Conservation (phyloP, 2,113 vertebrate genomes). For the Rhodinocichla rosea region DNA sequence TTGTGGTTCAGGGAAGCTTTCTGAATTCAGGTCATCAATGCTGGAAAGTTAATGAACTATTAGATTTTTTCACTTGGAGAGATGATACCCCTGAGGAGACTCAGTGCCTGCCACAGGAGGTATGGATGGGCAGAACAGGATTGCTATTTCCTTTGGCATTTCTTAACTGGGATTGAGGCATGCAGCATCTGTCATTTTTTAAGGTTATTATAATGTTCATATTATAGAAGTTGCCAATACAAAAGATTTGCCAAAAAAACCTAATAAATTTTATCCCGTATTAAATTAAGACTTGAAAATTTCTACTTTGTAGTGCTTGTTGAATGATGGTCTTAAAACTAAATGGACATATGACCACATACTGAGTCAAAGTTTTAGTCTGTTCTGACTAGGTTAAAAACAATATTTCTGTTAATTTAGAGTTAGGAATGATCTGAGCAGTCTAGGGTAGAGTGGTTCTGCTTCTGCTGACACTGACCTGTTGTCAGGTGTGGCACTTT, state of each 20-base stretch:
- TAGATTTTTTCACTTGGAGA: not conserved
- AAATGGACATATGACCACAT: accelerated
- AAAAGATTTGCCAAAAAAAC: not conserved
- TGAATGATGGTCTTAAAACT: not conserved
- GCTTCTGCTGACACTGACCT: not conserved
- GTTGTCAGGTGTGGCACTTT: not conserved
- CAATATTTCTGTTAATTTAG: not conserved
- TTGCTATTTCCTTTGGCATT: not conserved
- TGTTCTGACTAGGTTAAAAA: not conserved
- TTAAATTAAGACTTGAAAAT: not conserved
- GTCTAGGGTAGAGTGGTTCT: not conserved
- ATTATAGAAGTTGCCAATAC: not conserved
- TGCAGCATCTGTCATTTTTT: not conserved
- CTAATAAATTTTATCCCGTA: not conserved
- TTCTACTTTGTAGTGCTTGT: not conserved
- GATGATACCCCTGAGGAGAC: not conserved
- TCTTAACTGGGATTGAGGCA: not conserved
- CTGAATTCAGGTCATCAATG: not conserved
- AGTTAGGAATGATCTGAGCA: not conserved
- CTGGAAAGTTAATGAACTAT: constrained; percentile 3
- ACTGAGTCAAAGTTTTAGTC: not conserved
- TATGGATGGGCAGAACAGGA: not conserved
- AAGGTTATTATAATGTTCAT: not conserved
- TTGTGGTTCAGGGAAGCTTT: not conserved
- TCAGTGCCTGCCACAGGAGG: not conserved